These are phyloP conservation scores for Myrmecobius fasciatus DNA, from an alignment of 2,113 vertebrate species.

Conservation along the genomic window DNA sequence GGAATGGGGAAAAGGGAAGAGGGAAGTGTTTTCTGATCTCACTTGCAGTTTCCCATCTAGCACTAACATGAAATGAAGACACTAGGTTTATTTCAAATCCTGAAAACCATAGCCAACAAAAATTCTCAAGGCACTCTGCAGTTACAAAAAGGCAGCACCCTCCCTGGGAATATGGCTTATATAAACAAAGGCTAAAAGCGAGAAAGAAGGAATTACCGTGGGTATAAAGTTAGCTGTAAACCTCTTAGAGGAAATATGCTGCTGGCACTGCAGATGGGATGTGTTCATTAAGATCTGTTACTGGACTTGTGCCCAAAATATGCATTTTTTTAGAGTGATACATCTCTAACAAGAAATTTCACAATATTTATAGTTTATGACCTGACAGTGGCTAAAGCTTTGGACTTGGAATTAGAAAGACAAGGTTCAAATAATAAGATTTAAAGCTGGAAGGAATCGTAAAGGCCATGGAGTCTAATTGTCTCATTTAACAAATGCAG, in stretches of 20 bases:
- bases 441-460: not conserved
- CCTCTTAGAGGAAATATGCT: conserved; percentile 45
- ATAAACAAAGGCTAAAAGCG: conserved; percentile 38
- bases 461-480: not conserved
- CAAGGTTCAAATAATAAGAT: not conserved
- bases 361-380: conserved; percentile 9
- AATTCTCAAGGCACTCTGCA: not conserved
- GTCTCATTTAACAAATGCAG: not conserved
- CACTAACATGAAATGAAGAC: conserved; percentile 52
- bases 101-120: conserved; percentile 50
- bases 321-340: conserved; percentile 43
- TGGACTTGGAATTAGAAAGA: not conserved
- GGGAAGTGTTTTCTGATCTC: not conserved
- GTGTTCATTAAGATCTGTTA: conserved; percentile 60
- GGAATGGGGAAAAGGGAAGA: not conserved
- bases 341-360: not conserved
- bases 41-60: conserved; percentile 34
- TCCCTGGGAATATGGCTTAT: conserved; percentile 37
- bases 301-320: conserved; percentile 50
- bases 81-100: conserved; percentile 32
- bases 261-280: conserved; percentile 5
- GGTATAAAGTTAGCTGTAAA: conserved; percentile 57
- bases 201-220: conserved; percentile 50
- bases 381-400: not conserved
- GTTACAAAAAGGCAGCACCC: conserved; percentile 33